Evolutionary conservation across 2,888 invertebrate genomes (phyloP).

Genomic region (Gibbula magus): DNA sequence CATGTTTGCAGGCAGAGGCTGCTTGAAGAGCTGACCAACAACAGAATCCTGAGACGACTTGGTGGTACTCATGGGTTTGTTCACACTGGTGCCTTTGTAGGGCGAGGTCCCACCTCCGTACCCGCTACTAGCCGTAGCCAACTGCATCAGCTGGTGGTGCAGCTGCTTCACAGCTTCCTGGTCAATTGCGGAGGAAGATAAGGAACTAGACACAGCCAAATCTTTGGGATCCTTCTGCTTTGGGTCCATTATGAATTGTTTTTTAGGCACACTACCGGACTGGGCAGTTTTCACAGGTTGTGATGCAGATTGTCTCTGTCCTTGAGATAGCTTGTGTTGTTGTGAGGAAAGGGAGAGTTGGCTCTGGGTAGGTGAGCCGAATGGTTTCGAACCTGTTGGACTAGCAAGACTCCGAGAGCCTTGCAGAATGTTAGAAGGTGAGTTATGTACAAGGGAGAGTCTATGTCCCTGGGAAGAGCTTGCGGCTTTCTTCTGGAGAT

Average conservation of each 20-base stretch:
- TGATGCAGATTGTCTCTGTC: background rate
- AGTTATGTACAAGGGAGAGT: background rate
- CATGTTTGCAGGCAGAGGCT: conserved; percentile 22
- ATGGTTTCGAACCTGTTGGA: background rate
- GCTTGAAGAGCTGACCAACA: background rate
- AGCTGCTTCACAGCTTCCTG: conserved; percentile 24
- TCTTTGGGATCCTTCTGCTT: conserved; percentile 6
- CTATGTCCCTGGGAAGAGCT: background rate
- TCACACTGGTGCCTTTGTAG: background rate
- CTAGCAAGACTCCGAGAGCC: background rate
- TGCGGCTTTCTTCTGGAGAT: background rate
- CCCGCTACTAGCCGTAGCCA: background rate
- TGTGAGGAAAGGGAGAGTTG: background rate
- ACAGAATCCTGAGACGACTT: conserved; percentile 19
- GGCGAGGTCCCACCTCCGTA: background rate
- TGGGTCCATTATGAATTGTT: background rate
- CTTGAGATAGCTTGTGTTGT: conserved; percentile 9
- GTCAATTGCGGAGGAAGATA: conserved; percentile 2
- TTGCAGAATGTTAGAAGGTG: background rate
- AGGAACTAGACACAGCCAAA: background rate
- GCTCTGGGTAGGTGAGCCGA: background rate
- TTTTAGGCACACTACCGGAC: background rate
- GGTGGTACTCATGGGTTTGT: background rate
- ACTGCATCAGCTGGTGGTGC: conserved; percentile 11
- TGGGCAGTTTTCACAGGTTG: conserved; percentile 16